Percentiles rank a stretch among this genome's conserved stretches.
phyloP scores from a whole-genome alignment of 2,113 vertebrate species.

The Amphiprion percula region DNA sequence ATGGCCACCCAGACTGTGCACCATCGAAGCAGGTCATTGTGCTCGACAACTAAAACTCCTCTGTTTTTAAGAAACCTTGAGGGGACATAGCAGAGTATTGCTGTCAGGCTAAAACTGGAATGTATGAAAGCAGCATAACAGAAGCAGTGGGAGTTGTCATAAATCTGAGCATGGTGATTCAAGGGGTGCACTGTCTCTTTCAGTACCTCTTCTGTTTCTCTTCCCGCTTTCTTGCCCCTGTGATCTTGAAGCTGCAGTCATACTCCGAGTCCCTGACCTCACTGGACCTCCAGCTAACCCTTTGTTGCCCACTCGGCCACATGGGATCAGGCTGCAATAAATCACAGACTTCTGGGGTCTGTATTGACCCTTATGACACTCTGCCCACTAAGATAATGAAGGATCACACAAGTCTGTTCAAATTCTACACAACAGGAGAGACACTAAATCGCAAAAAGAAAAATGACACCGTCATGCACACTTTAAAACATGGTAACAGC shows the following conservation, averaged over 20 bases:
- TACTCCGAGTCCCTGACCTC: slow-evolving; percentile 55
- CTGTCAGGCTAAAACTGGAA: slow-evolving; percentile 45
- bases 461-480: slow-evolving; percentile 14
- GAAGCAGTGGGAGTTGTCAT: slow-evolving; percentile 60
- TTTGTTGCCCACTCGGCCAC: slow-evolving; percentile 68
- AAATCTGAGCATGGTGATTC: slow-evolving; percentile 65
- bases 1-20: slow-evolving; percentile 71
- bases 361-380: slow-evolving; percentile 46
- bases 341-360: slow-evolving; percentile 45
- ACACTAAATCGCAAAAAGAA: slow-evolving; percentile 32
- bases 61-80: slow-evolving; percentile 66
- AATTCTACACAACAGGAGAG: slow-evolving; percentile 32
- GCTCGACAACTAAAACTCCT: slow-evolving; percentile 63
- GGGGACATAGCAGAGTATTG: slow-evolving; percentile 38
- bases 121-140: slow-evolving; percentile 53
- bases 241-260: slow-evolving; percentile 52
- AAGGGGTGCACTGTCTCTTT: slow-evolving; percentile 49
- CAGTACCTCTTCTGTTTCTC: slow-evolving; percentile 41
- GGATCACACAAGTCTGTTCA: slow-evolving; percentile 42
- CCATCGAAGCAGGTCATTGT: slow-evolving; percentile 79
- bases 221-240: slow-evolving; percentile 9
- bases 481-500: slow-evolving; percentile 31
- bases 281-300: slow-evolving; percentile 28
- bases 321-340: slow-evolving; percentile 54
- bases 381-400: slow-evolving; percentile 31